Conservation (phyloP, 2,113 vertebrate species). For the Urocitellus parryii region DNA sequence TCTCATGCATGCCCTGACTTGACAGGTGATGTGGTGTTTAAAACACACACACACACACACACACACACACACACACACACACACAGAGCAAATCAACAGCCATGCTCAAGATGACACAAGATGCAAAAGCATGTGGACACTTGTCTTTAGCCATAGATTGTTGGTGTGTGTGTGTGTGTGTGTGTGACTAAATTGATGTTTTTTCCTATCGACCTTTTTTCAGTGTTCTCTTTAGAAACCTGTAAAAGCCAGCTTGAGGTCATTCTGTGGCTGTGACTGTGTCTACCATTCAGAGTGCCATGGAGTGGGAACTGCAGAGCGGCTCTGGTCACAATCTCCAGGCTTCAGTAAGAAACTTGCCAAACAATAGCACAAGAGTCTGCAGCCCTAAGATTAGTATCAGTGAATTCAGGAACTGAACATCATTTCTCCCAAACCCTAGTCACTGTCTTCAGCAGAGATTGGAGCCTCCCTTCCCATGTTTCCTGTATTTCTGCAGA, state of each 20-base stretch:
- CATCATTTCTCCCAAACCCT: not conserved
- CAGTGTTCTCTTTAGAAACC: not conserved
- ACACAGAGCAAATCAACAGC: constrained; percentile 18
- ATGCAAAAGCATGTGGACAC: constrained; percentile 42
- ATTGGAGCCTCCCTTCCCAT: not conserved
- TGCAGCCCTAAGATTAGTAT: not conserved
- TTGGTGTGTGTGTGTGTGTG: not conserved
- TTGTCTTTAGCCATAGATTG: constrained; percentile 57
- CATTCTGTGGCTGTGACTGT: not conserved
- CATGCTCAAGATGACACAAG: not conserved
- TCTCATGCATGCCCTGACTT: constrained; percentile 63
- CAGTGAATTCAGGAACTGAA: not conserved
- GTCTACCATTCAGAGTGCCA: accelerated
- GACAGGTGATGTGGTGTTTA: constrained; percentile 44
- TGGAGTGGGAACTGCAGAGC: not conserved
- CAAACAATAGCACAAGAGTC: not conserved
- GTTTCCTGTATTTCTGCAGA: not conserved
- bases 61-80: not conserved
- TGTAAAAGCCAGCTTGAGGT: not conserved
- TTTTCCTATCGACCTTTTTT: constrained; percentile 23
- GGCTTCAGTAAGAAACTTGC: not conserved
- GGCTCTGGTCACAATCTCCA: too few relatives aligned
- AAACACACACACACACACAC: not conserved
- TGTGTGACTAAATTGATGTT: not conserved
- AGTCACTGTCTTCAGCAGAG: not conserved